Conservation (phyloP, 2,888 invertebrate genomes). For the Molorchus minor region DNA sequence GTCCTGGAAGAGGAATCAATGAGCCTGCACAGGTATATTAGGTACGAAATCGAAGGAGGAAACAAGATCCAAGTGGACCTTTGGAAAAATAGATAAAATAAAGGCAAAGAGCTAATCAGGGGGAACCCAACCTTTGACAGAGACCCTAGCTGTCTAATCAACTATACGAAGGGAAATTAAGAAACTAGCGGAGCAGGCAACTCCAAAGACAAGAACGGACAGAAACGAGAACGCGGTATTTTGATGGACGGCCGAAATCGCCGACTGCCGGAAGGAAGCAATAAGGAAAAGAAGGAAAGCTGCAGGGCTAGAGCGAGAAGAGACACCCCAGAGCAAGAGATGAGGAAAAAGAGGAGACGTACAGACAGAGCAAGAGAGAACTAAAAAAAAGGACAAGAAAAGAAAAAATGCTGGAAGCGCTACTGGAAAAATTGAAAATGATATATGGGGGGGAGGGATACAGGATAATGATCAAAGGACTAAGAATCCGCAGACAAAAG, state of each 20-base stretch:
- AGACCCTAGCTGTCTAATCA: not conserved
- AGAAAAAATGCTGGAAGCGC: not conserved
- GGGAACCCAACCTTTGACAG: not conserved
- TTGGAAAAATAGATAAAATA: not conserved
- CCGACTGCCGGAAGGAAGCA: not conserved
- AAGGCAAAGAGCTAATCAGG: too few relatives aligned
- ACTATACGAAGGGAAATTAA: not conserved
- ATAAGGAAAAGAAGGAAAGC: not conserved
- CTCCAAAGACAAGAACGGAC: not conserved
- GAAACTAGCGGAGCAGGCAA: not conserved
- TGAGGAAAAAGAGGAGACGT: not conserved
- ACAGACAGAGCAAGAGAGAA: not conserved
- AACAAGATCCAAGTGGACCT: not conserved
- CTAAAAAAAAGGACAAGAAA: not conserved
- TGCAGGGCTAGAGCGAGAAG: not conserved
- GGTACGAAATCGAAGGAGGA: not conserved
- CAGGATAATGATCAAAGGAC: not conserved
- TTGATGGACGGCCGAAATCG: not conserved
- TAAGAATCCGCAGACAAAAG: not conserved
- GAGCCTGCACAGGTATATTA: not conserved
- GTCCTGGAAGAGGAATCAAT: not conserved
- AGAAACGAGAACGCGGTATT: not conserved
- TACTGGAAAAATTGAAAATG: not conserved
- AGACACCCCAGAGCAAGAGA: not conserved
- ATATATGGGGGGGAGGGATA: not conserved